Percentiles rank a stretch among this genome's conserved stretches.
These are phyloP conservation scores for Anticlea derivata DNA, from an alignment of 2,888 invertebrate species.

Conservation along the genomic window DNA sequence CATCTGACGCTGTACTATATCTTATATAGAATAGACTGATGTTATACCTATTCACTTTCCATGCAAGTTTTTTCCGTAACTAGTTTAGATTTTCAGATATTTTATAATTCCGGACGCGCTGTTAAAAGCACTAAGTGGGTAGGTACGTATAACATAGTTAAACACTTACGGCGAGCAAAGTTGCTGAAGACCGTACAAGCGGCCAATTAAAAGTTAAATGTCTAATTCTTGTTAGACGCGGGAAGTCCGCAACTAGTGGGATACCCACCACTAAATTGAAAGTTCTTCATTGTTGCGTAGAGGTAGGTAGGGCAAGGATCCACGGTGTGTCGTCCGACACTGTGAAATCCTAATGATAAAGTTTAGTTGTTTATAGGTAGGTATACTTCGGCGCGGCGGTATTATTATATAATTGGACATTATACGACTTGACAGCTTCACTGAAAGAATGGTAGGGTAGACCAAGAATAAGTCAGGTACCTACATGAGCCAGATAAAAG, in stretches of 20 bases:
- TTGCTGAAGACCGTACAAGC: conserved; percentile 80
- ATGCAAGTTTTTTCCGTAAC: too few species aligned
- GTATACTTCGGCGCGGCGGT: too few species aligned
- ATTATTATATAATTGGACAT: too few species aligned
- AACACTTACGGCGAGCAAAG: conserved; percentile 75
- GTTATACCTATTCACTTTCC: too few species aligned
- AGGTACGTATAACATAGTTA: conserved; percentile 66
- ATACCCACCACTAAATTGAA: conserved; percentile 56
- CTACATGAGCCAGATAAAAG: too few species aligned
- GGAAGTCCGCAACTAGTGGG: conserved; percentile 72
- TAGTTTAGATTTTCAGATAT: conserved; percentile 8
- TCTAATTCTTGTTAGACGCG: conserved; percentile 80
- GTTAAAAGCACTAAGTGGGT: conserved; percentile 50
- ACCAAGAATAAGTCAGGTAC: too few species aligned
- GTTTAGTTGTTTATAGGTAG: conserved; percentile 27
- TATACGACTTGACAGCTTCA: too few species aligned
- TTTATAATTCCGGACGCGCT: conserved; percentile 26
- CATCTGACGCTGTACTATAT: too few species aligned
- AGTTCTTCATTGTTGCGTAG: conserved; percentile 59
- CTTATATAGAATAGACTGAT: too few species aligned
- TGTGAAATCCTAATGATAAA: conserved; percentile 36
- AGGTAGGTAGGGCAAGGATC: conserved; percentile 56
- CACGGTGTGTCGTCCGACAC: conserved; percentile 35
- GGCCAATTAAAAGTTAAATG: conserved; percentile 83
- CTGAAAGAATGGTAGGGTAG: too few species aligned